Percentiles rank a stretch among this genome's conserved stretches.
phyloP scores from a whole-genome alignment of 2,888 invertebrate genomes.

The Himalopsyche japonica region DNA sequence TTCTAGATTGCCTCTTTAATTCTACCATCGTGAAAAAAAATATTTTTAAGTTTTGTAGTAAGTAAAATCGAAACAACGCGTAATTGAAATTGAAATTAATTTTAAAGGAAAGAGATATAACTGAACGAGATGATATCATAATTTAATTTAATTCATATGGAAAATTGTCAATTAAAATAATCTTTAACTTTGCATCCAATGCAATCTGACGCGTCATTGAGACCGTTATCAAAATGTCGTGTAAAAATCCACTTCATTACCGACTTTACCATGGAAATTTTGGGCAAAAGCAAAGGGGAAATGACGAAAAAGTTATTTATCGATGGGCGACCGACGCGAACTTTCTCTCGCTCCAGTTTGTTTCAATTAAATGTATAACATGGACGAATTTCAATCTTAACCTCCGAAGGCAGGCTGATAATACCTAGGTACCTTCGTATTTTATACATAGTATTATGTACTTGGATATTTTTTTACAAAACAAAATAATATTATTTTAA shows the following conservation, averaged over 20 bases:
- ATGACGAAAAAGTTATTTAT: conserved; percentile 7
- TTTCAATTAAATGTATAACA: conserved; percentile 37
- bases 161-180: conserved; percentile 1
- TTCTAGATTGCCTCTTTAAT: too few relatives aligned
- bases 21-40: too few relatives aligned
- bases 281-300: background rate
- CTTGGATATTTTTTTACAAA: too few relatives aligned
- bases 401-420: background rate
- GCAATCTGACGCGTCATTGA: background rate
- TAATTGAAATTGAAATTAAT: too few relatives aligned
- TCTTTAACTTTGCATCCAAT: background rate
- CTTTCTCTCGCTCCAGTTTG: conserved; percentile 36
- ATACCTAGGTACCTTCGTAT: too few relatives aligned
- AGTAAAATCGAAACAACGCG: too few relatives aligned
- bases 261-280: background rate
- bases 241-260: conserved; percentile 1
- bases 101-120: too few relatives aligned
- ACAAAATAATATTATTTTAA: too few relatives aligned
- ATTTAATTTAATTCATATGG: background rate
- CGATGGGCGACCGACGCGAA: background rate
- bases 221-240: background rate
- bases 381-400: conserved; percentile 20
- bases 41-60: too few relatives aligned
- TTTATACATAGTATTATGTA: too few relatives aligned
- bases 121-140: background rate